Evolutionary conservation across 2,888 invertebrate species (phyloP).

Genomic region (Himalopsyche tibetana): DNA sequence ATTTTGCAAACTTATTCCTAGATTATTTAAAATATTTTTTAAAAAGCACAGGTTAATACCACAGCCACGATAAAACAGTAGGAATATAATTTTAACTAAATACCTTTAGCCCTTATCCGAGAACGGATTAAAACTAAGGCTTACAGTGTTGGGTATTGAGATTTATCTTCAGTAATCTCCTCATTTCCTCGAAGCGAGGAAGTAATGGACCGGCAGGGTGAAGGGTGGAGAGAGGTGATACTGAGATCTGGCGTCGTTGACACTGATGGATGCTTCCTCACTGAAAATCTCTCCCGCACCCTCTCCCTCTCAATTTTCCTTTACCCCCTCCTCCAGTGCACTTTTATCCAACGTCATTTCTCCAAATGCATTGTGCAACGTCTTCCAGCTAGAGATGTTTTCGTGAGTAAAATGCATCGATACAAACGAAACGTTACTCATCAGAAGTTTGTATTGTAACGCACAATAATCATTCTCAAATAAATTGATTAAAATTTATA

Average conservation of each 20-base stretch:
- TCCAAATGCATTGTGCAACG: conserved; percentile 39
- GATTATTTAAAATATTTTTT: too few relatives aligned
- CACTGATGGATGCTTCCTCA: conserved; percentile 65
- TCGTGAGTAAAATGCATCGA: background rate
- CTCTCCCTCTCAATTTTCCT: conserved; percentile 27
- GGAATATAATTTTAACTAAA: too few relatives aligned
- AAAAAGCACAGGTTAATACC: too few relatives aligned
- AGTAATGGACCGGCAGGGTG: conserved; percentile 11
- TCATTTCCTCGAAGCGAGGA: conserved; percentile 49
- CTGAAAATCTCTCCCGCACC: conserved; percentile 48
- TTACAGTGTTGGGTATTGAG: conserved; percentile 34
- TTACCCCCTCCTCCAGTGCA: background rate
- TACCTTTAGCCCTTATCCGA: background rate
- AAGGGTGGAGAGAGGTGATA: conserved; percentile 37
- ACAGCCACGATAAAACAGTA: too few relatives aligned
- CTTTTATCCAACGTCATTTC: conserved; percentile 43
- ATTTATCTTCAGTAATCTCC: conserved; percentile 53
- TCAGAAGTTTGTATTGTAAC: background rate
- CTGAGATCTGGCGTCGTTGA: conserved; percentile 48
- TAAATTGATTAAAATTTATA: too few relatives aligned
- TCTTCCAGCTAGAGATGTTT: conserved; percentile 23
- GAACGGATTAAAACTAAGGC: background rate
- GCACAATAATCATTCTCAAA: background rate
- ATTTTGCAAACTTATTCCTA: too few relatives aligned
- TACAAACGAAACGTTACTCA: background rate